Base-by-base conservation (phyloP, 2,113 vertebrate species). In the Xenopus laevis region DNA sequence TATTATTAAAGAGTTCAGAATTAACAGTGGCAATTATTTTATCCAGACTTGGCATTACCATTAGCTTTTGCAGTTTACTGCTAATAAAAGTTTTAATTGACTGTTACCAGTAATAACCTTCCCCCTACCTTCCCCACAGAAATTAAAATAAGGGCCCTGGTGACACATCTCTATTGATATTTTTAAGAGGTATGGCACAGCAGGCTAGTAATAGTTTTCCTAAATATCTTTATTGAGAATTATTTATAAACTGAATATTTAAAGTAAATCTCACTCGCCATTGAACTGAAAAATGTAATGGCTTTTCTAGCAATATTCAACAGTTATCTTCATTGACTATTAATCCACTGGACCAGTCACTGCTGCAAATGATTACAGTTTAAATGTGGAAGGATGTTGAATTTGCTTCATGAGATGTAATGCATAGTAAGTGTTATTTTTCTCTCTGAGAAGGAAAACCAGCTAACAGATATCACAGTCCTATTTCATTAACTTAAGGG, bases 1-100 rank as follows among this genome's bases (percentile, higher is more conserved):
- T 90, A 91, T 91, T 92, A 92, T 92, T 92, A 92, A 92, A 89
- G 90, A 90, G 89, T 91, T 92, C 88, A 92, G 83, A 92, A 92
- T 92, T 92, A 91, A 92, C 89, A 91, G 89, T 91, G 91, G 90
- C 91, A 91, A 91, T 89, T 87, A 87, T 91, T 91, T 91, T 90
- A 89, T 91, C 84, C 89, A 84, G 87, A 20, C 72, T 85, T 86
- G 89, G 88, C 87, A 90, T 88, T 86, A 80, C 88, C 86, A 91
- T 92, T 91, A 92, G 85, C 87, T 88, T 89, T 85, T 85, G 84
- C 84, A 88, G 90, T 92, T 92, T 92, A 90, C 87, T 91, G 89
- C 89, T 92, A 92, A 91, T 91, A 91, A 92, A 92, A 91, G 85
- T 88, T 92, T 90, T 90, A 89, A 90, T 91, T 92, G 91, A 85